Conservation (phyloP, 2,888 invertebrate species). For the Morpho deidamia region DNA sequence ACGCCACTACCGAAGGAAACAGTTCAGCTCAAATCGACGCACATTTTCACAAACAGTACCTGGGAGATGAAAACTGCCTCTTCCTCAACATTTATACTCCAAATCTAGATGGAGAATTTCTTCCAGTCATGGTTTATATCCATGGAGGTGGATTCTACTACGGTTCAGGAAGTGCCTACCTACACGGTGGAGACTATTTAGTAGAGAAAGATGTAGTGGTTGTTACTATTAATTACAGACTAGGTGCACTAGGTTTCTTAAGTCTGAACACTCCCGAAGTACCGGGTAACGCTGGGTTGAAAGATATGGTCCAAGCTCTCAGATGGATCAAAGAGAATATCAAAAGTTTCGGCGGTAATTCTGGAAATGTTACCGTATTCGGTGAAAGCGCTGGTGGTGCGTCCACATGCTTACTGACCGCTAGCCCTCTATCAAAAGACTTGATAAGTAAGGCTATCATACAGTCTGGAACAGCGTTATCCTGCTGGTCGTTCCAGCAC, state of each 20-base stretch:
- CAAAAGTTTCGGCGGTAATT: constrained; percentile 60
- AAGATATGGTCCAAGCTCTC: constrained; percentile 59
- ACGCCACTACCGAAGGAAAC: constrained; percentile 80
- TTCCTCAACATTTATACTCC: constrained; percentile 84
- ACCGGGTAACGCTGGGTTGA: constrained; percentile 66
- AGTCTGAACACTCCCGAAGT: constrained; percentile 63
- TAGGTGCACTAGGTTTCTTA: constrained; percentile 63
- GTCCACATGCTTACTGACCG: constrained; percentile 46
- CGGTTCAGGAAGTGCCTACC: constrained; percentile 70
- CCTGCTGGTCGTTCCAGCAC: constrained; percentile 42
- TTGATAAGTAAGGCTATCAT: constrained; percentile 57
- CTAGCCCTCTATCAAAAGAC: constrained; percentile 54
- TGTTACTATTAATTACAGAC: constrained; percentile 77
- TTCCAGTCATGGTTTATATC: constrained; percentile 78
- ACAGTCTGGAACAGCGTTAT: constrained; percentile 55
- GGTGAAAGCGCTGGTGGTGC: constrained; percentile 60
- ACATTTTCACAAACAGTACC: constrained; percentile 51
- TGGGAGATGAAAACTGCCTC: constrained; percentile 82
- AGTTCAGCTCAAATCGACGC: constrained; percentile 78
- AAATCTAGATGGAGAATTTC: constrained; percentile 63
- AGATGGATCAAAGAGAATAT: constrained; percentile 66
- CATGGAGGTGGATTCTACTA: constrained; percentile 75
- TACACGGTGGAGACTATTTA: constrained; percentile 72
- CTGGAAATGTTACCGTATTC: constrained; percentile 61
- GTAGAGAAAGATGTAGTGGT: constrained; percentile 78